These are phyloP conservation scores for Lamellibrachia satsuma DNA, from an alignment of 2,888 invertebrate genomes.

Conservation along the genomic window DNA sequence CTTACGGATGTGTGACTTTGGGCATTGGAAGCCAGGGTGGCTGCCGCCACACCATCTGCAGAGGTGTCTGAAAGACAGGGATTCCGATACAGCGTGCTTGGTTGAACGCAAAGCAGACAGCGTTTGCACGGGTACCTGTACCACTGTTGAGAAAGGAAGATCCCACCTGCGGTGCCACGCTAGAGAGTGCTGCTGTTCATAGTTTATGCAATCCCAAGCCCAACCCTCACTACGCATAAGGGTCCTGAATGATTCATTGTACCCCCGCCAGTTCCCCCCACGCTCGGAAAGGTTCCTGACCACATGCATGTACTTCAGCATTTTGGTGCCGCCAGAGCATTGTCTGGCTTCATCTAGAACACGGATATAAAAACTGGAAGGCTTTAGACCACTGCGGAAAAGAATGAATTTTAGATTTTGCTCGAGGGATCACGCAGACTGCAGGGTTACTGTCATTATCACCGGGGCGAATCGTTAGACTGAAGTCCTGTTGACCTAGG, in stretches of 20 bases:
- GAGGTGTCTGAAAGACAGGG: no score
- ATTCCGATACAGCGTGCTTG: no score
- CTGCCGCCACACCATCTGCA: background rate
- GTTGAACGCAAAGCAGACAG: background rate
- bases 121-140: background rate
- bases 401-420: background rate
- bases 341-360: background rate
- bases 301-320: background rate
- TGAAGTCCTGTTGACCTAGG: background rate
- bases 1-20: background rate
- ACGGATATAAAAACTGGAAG: background rate
- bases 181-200: background rate
- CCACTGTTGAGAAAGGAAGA: background rate
- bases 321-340: background rate
- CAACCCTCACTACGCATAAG: background rate
- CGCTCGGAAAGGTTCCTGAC: background rate
- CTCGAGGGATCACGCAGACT: background rate
- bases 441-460: background rate
- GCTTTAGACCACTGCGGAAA: background rate
- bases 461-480: background rate
- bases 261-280: background rate
- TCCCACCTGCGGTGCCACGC: background rate
- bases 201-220: background rate
- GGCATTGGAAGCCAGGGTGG: background rate
- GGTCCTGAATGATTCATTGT: background rate